A percentile compares a stretch with the other conserved stretches of the same genome.
These are phyloP conservation scores for Illadopsis cleaveri DNA, from an alignment of 2,113 vertebrate species.

Conservation along the genomic window DNA sequence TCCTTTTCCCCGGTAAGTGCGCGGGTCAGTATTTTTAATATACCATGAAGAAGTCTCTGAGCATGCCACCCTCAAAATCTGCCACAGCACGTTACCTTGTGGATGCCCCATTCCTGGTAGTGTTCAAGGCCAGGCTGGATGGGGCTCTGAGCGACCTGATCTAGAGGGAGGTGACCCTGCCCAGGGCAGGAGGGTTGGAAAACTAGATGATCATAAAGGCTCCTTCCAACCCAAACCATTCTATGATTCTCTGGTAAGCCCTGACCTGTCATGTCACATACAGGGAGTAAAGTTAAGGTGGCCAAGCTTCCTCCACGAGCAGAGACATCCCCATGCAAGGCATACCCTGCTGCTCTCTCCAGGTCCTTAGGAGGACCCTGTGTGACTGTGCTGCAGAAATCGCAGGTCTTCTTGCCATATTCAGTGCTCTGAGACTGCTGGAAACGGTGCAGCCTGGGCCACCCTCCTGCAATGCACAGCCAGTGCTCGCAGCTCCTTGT, in stretches of 20 bases:
- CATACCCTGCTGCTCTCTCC: background rate
- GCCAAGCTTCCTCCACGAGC: background rate
- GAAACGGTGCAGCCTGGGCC: background rate
- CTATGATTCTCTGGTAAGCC: background rate
- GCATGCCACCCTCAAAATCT: background rate
- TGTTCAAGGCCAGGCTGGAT: background rate
- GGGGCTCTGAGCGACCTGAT: background rate
- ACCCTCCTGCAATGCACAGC: background rate
- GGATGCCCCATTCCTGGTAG: background rate
- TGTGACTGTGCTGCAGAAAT: background rate
- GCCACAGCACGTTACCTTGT: accelerated
- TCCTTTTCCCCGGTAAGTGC: accelerated
- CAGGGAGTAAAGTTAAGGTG: background rate
- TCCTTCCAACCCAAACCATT: background rate
- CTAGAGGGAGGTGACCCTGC: background rate
- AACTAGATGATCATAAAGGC: background rate
- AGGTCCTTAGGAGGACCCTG: background rate
- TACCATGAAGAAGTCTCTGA: background rate
- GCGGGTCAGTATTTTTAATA: too few relatives aligned
- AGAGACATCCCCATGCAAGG: too few relatives aligned
- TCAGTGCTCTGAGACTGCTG: background rate
- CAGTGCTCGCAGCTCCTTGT: background rate
- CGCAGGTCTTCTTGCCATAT: accelerated
- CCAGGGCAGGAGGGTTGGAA: background rate
- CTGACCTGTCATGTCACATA: background rate